A percentile compares a stretch with the other conserved stretches of the same genome.
Conservation (phyloP, 92 coral and sea anemone species). For the Umimayanthus chanpuru region DNA sequence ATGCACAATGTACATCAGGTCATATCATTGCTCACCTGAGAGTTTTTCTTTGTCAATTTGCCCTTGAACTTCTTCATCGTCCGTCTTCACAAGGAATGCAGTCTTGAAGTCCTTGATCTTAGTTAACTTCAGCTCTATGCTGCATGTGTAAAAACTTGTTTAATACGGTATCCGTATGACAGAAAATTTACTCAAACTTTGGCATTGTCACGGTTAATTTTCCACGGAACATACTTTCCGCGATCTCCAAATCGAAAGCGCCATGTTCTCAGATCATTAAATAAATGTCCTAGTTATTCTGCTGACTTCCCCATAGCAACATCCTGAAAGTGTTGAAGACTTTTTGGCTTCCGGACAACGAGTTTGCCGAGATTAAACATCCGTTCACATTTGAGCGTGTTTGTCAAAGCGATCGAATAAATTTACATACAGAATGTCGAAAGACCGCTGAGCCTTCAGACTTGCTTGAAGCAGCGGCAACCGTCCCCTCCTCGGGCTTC, state of each 20-base stretch:
- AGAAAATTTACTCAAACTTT: background rate
- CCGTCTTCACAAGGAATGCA: background rate
- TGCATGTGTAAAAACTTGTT: background rate
- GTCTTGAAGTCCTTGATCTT: background rate
- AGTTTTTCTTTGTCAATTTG: constrained; percentile 27
- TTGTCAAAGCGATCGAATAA: no score
- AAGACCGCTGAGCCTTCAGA: no score
- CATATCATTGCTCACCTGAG: constrained; percentile 2
- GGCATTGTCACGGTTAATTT: background rate
- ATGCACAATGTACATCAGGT: background rate
- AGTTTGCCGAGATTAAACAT: no score
- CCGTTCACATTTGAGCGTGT: no score
- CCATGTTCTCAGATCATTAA: background rate
- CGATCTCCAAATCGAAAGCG: background rate
- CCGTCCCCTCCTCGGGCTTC: no score
- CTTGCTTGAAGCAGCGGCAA: no score
- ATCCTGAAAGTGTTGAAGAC: no score
- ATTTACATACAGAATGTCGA: no score
- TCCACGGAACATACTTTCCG: background rate
- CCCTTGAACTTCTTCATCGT: constrained; percentile 40
- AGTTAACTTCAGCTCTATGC: background rate
- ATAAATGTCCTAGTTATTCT: no score
- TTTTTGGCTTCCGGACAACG: no score
- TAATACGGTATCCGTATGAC: background rate
- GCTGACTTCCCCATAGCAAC: no score